These are phyloP conservation scores for Pararge aegeria DNA, from an alignment of 1,140 invertebrate genomes.

Conservation along the genomic window DNA sequence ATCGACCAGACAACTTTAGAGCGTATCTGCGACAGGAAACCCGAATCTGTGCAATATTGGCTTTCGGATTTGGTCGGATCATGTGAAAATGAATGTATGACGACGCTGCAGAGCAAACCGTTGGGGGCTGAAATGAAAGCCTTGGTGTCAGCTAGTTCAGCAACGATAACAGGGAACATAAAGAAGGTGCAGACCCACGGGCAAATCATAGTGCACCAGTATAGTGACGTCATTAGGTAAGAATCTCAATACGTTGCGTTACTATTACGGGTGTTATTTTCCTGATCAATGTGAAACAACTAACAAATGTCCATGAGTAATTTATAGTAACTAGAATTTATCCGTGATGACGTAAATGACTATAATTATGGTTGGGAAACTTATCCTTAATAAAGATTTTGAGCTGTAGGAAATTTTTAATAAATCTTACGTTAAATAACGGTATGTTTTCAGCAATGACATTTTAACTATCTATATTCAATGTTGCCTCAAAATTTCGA, in stretches of 20 bases:
- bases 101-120: constrained; percentile 89
- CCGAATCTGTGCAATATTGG: constrained; percentile 81
- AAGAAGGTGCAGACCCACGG: constrained; percentile 79
- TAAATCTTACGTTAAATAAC: too few species aligned
- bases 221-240: constrained; percentile 75
- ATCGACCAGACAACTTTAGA: constrained; percentile 72
- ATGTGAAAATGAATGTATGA: constrained; percentile 89
- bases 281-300: constrained; percentile 9
- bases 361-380: background rate
- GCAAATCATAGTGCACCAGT: constrained; percentile 77
- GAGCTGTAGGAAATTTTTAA: too few species aligned
- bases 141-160: constrained; percentile 69
- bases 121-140: constrained; percentile 81
- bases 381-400: too few species aligned
- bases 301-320: background rate
- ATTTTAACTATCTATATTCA: too few species aligned
- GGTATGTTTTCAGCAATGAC: too few species aligned
- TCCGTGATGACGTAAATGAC: background rate
- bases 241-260: background rate
- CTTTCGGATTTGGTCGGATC: constrained; percentile 83
- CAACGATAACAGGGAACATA: constrained; percentile 77
- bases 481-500: too few species aligned
- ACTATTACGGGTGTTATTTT: constrained; percentile 19
- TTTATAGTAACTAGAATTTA: background rate
- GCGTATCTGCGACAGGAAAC: constrained; percentile 65